Evolutionary conservation across 1,140 invertebrate species (phyloP), one percentile per base, ranked within the genome.

Genomic region (Eumaeus atala): DNA sequence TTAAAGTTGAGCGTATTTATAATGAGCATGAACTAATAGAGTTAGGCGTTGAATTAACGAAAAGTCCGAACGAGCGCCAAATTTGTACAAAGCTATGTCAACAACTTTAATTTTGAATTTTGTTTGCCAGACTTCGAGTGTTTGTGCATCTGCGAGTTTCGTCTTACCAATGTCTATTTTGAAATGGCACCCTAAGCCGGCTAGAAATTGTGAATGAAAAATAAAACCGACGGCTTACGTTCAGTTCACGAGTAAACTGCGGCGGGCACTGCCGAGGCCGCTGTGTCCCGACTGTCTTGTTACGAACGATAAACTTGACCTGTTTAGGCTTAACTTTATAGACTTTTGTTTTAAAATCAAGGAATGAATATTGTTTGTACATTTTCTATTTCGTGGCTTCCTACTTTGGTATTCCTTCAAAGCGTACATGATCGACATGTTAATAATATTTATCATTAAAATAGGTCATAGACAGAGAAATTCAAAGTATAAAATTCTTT

Each of bases 181-280:
- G 59, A 55, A 65, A 52, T 56, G 51, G 63, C 55, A 53, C 50
- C 59, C 47, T 72, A 72, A 75, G 66, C 66, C 60, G 65, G 42
- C 36, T 54, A 61, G 62, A 67, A 65, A 68, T 69, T 55, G 65
- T 65, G 67, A 73, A 72, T 69, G 70, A 72, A 77, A 79, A 77
- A 79, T 77, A 79, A 77, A 77, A 74, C 68, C 65, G 59, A 49
- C 59, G 48, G 62, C 59, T 66, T 59, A 58, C 54, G 59, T 58
- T 52, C 61, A 60, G 61, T 67, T 60, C 58, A 53, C 51, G 16
- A 64, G 66, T 64, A 64, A 65, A 58, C 63, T 59, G 21, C 40
- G 49, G 48, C 35, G 54, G 59, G 47, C 47, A 48, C 49, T 48
- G 37, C 12, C 18, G 35, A 47, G 53, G 51, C 49, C 47, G 47